Evolutionary conservation across 2,797 vertebrate species (phyloP), one percentile per base, ranked within the genome.

Genomic region (Hydrolagus colliei): DNA sequence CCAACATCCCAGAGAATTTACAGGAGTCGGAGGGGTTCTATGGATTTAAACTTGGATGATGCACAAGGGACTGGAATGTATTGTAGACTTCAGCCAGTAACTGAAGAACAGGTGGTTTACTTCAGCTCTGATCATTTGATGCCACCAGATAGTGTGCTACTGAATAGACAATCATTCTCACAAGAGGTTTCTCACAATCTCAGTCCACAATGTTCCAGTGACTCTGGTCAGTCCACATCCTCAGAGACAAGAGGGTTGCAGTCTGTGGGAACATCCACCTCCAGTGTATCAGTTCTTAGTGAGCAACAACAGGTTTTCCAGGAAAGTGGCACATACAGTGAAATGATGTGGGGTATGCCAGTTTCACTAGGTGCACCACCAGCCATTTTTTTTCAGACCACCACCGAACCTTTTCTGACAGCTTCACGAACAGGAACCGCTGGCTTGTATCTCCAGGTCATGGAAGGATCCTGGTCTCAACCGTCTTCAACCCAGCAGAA

Each of bases 151-250:
- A 97, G 93, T 89, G 93, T 96, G 88, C 89, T 96, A 68, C 93
- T 96, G 88, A 93, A 95, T 88, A 91, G 91, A 86, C 89, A 90
- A 82, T 35, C 79, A 52, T 20, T 27, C 63, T 84, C 79, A 84
- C 27, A 84, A 52, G 79, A 84, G 13, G 4, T n/a, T 67, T 35
- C 79, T 84, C 96, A 93, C 85, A 94, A 97, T 93, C 93, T 94
- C 90, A 98, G 97, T 90, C 96, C 96, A 3, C 97, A 98, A 78
- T 96, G 95, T 84, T 98, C 96, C 87, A 98, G 96, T 88, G 97
- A 99, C 93, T 98, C 97, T 86, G 94, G 94, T 88, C 94, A 94
- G 88, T 90, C 97, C 90, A 94, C 95, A 89, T 99, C 96, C 88
- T 98, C 97, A 35, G 98, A 99, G 63, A 93, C 95, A 9, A 94